Conservation (phyloP, 2,113 vertebrate species). For the Triplophysa tibetana region DNA sequence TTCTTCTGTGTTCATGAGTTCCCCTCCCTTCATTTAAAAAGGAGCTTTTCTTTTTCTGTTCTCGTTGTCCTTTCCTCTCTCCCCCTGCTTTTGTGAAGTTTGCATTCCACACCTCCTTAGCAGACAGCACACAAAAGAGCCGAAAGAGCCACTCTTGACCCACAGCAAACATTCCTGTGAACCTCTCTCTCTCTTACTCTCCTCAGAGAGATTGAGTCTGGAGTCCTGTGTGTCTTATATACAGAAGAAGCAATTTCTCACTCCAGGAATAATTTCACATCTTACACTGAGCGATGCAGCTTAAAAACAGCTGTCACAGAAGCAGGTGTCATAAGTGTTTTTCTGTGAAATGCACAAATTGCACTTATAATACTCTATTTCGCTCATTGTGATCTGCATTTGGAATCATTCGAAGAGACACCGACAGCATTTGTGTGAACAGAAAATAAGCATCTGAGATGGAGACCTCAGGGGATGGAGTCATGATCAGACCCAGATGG, state of each 20-base stretch:
- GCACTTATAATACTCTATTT: too few species aligned
- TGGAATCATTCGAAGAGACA: too few species aligned
- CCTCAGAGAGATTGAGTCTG: slow-evolving; percentile 33
- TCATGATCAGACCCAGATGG: too few species aligned
- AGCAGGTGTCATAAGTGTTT: background rate
- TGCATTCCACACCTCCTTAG: slow-evolving; percentile 79
- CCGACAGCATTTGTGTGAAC: too few species aligned
- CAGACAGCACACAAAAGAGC: slow-evolving; percentile 74
- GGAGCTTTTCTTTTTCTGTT: background rate
- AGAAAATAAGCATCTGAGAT: too few species aligned
- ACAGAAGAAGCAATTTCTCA: slow-evolving; percentile 28
- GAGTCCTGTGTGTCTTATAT: slow-evolving; percentile 35
- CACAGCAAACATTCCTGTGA: slow-evolving; percentile 72
- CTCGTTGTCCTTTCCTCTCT: slow-evolving; percentile 27
- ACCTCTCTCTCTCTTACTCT: slow-evolving; percentile 21
- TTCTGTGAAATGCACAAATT: background rate
- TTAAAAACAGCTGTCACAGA: background rate
- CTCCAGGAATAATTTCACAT: slow-evolving; percentile 33
- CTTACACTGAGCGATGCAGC: background rate
- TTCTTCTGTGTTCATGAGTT: slow-evolving; percentile 36
- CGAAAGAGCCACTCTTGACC: slow-evolving; percentile 68
- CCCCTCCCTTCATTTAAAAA: slow-evolving; percentile 21
- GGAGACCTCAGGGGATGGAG: too few species aligned
- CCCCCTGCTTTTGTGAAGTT: slow-evolving; percentile 67
- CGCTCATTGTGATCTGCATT: too few species aligned